These are phyloP conservation scores for Solea solea DNA, from an alignment of 2,113 vertebrate genomes.

Conservation along the genomic window DNA sequence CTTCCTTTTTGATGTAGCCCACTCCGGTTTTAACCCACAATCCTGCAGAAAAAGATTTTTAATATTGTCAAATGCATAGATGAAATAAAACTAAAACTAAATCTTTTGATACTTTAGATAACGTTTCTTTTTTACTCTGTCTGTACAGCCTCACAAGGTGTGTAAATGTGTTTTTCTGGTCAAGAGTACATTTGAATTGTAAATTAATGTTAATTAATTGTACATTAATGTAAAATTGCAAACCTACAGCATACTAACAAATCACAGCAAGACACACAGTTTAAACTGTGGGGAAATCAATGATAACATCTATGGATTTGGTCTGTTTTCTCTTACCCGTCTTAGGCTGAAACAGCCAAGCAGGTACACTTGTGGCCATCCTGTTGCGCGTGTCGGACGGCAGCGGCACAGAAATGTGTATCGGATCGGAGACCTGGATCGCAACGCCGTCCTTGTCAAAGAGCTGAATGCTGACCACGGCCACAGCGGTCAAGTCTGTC, in stretches of 20 bases:
- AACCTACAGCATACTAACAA: too few relatives aligned
- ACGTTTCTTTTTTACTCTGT: too few relatives aligned
- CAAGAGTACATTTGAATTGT: too few relatives aligned
- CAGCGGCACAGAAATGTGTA: slow-evolving; percentile 89
- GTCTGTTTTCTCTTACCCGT: slow-evolving; percentile 75
- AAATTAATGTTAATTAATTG: too few relatives aligned
- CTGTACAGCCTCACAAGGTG: too few relatives aligned
- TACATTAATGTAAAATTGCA: too few relatives aligned
- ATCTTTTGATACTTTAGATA: not conserved
- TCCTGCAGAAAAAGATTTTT: slow-evolving; percentile 72
- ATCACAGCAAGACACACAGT: too few relatives aligned
- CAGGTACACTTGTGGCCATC: slow-evolving; percentile 86
- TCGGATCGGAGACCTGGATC: slow-evolving; percentile 84
- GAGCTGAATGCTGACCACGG: slow-evolving; percentile 88
- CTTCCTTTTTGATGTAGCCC: slow-evolving; percentile 89
- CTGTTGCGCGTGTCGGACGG: slow-evolving; percentile 82
- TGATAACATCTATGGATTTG: not conserved
- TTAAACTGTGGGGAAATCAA: not conserved
- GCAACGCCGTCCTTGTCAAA: slow-evolving; percentile 84
- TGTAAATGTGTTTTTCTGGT: too few relatives aligned
- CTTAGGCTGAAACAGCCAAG: slow-evolving; percentile 89
- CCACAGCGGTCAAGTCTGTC: slow-evolving; percentile 86
- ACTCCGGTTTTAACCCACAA: slow-evolving; percentile 90
- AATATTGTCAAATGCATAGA: not conserved
- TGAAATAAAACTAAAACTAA: not conserved